Percentiles rank a stretch among this genome's conserved stretches.
phyloP scores from a whole-genome alignment of 2,113 vertebrate genomes.

The Cricetomys ansorgei region DNA sequence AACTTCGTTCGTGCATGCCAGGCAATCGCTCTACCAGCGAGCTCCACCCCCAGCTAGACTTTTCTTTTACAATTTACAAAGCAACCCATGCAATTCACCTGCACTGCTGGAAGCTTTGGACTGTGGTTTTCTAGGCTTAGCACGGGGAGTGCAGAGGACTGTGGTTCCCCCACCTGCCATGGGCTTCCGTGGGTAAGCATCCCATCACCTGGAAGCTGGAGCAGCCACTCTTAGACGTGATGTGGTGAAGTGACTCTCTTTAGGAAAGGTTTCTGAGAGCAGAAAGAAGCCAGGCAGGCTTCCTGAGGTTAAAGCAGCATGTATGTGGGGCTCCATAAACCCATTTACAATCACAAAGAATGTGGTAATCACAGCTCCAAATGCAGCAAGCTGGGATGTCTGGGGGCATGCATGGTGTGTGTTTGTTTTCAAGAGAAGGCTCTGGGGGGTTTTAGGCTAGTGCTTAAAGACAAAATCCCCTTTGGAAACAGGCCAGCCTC shows the following conservation, averaged over 20 bases:
- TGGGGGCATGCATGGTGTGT: background rate
- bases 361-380: background rate
- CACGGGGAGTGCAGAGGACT: background rate
- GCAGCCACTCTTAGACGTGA: background rate
- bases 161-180: background rate
- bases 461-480: constrained; percentile 75
- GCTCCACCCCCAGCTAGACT: background rate
- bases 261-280: background rate
- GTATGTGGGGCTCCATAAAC: constrained; percentile 2
- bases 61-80: background rate
- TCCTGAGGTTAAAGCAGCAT: constrained; percentile 29
- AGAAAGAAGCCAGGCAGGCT: background rate
- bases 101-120: background rate
- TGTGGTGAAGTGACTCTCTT: background rate
- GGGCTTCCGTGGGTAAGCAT: background rate
- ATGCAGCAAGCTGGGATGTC: background rate
- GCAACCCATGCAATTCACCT: background rate
- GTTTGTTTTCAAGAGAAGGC: constrained; percentile 62
- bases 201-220: background rate
- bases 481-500: constrained; percentile 78
- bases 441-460: constrained; percentile 28
- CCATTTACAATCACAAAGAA: background rate
- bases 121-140: background rate
- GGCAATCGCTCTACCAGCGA: background rate
- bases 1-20: too few relatives aligned